Evolutionary conservation across 2,888 invertebrate genomes (phyloP).

Genomic region (Drosophila pseudotalamancana): DNA sequence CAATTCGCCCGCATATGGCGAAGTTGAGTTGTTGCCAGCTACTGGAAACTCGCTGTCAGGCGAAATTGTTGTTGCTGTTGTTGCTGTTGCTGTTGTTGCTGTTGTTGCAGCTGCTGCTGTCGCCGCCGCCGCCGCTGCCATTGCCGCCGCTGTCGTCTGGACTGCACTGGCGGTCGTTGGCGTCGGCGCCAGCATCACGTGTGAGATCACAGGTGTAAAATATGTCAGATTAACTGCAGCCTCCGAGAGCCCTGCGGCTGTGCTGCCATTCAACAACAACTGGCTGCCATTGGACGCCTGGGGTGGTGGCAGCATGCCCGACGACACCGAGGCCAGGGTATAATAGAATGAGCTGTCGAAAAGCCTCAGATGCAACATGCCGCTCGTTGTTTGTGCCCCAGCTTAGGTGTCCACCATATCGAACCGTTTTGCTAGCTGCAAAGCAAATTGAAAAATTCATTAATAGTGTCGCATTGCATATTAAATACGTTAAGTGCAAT

Average conservation of each 20-base stretch:
- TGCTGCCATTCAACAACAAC: slow-evolving; percentile 32
- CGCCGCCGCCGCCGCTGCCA: slow-evolving; percentile 81
- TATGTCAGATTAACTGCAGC: slow-evolving; percentile 69
- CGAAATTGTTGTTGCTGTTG: slow-evolving; percentile 36
- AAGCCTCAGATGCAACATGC: slow-evolving; percentile 69
- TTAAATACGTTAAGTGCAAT: slow-evolving; percentile 1
- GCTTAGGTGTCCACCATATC: slow-evolving; percentile 24
- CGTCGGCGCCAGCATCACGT: slow-evolving; percentile 80
- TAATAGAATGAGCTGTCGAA: slow-evolving; percentile 69
- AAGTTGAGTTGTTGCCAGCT: slow-evolving; percentile 44
- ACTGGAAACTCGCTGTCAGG: slow-evolving; percentile 40
- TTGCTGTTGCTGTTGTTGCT: slow-evolving; percentile 19
- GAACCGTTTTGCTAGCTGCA: slow-evolving; percentile 23
- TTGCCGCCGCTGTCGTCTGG: slow-evolving; percentile 74
- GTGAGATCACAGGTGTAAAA: slow-evolving; percentile 80
- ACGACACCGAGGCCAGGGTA: slow-evolving; percentile 58
- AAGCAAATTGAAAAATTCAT: slow-evolving; percentile 20
- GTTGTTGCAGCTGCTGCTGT: slow-evolving; percentile 67
- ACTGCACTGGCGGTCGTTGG: slow-evolving; percentile 46
- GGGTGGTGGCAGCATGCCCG: slow-evolving; percentile 46
- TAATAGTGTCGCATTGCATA: background rate
- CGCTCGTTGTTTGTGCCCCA: slow-evolving; percentile 8
- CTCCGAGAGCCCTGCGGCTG: slow-evolving; percentile 19
- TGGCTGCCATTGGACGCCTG: slow-evolving; percentile 54
- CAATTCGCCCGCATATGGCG: slow-evolving; percentile 56